phyloP scores from a whole-genome alignment of 2,888 invertebrate genomes.

The Abscondita cerata region DNA sequence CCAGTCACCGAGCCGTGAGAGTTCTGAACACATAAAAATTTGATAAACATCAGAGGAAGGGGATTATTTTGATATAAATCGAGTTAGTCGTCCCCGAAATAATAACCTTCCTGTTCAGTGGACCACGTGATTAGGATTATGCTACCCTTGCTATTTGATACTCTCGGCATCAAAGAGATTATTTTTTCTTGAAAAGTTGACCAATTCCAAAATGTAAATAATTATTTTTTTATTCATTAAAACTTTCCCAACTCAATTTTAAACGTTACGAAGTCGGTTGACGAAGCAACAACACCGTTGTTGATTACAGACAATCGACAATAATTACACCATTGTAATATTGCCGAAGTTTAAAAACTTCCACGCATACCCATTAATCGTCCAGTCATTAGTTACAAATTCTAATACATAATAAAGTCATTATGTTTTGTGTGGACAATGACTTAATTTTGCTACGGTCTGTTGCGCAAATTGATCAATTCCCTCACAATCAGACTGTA shows the following conservation, averaged over 20 bases:
- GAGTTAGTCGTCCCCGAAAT: slow-evolving; percentile 54
- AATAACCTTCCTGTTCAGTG: slow-evolving; percentile 55
- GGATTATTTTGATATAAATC: slow-evolving; percentile 54
- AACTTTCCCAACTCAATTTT: neutral
- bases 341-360: neutral
- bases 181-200: slow-evolving; percentile 14
- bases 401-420: slow-evolving; percentile 34
- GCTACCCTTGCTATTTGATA: slow-evolving; percentile 47
- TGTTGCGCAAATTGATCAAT: slow-evolving; percentile 48
- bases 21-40: slow-evolving; percentile 45
- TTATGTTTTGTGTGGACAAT: slow-evolving; percentile 42
- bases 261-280: no score
- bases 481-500: slow-evolving; percentile 45
- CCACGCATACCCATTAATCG: slow-evolving; percentile 17
- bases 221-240: neutral
- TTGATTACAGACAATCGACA: slow-evolving; percentile 1
- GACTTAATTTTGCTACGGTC: slow-evolving; percentile 47
- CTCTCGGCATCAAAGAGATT: slow-evolving; percentile 21
- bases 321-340: no score
- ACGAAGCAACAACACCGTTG: no score
- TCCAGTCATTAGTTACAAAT: slow-evolving; percentile 17
- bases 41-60: slow-evolving; percentile 50
- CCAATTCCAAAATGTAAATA: slow-evolving; percentile 6
- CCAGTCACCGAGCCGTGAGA: slow-evolving; percentile 33
- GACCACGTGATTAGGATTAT: slow-evolving; percentile 56